Evolutionary conservation across 2,113 vertebrate species (phyloP).

Genomic region (Kryptolebias marmoratus): DNA sequence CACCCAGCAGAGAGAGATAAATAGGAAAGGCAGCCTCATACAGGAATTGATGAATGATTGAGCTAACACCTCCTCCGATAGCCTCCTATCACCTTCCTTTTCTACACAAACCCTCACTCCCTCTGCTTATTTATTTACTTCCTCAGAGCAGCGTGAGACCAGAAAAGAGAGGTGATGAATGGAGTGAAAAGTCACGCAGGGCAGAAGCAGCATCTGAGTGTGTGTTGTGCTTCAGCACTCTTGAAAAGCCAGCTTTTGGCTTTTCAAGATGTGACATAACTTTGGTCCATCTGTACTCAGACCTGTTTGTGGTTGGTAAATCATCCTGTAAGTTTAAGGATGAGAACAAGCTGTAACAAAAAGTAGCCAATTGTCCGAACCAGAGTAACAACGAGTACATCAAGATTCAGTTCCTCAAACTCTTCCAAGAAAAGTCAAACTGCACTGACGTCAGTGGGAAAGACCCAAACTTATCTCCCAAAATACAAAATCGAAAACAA

Average conservation of each 20-base stretch:
- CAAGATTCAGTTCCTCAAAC: slow-evolving; percentile 21
- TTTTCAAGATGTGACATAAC: slow-evolving; percentile 21
- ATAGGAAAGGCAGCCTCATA: slow-evolving; percentile 41
- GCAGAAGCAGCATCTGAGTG: slow-evolving; percentile 33
- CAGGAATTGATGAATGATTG: slow-evolving; percentile 67
- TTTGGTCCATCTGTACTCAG: slow-evolving; percentile 22
- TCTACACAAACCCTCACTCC: slow-evolving; percentile 48
- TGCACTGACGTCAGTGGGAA: slow-evolving; percentile 50
- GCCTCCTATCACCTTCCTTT: slow-evolving; percentile 55
- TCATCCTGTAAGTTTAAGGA: slow-evolving; percentile 21
- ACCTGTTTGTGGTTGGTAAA: slow-evolving; percentile 22
- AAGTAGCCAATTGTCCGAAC: slow-evolving; percentile 24
- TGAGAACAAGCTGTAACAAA: slow-evolving; percentile 13
- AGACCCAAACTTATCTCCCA: slow-evolving; percentile 43
- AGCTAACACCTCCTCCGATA: slow-evolving; percentile 49
- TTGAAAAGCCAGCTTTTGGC: slow-evolving; percentile 19
- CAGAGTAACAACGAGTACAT: slow-evolving; percentile 11
- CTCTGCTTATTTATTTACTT: slow-evolving; percentile 69
- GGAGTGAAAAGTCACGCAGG: slow-evolving; percentile 43
- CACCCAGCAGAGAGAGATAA: slow-evolving; percentile 61
- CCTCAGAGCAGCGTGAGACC: slow-evolving; percentile 55
- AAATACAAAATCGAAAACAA: slow-evolving; percentile 25
- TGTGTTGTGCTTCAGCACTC: slow-evolving; percentile 4
- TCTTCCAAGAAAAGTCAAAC: slow-evolving; percentile 31
- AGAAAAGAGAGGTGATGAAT: slow-evolving; percentile 62